Base-by-base conservation (phyloP, 2,797 vertebrate species). In the Epinephelus awoara region DNA sequence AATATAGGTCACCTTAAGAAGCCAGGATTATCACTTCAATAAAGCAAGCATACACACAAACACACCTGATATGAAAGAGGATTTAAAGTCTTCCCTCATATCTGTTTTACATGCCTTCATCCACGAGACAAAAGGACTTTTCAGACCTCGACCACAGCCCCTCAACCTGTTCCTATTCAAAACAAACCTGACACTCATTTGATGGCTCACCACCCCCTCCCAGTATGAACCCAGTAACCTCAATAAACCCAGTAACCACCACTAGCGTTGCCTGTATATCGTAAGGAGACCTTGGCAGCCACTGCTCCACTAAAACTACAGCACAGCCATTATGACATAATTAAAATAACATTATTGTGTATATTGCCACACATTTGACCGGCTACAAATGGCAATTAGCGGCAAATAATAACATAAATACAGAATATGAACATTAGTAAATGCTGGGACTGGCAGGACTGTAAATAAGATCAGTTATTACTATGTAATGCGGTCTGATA, bases 211-310 rank as follows among this genome's bases (percentile, higher is more conserved):
- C 3, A 14, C 42, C 63, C 71, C 79, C 61, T 49, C 72, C 80
- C 23, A 74, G 52, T 10, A 74, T 73, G 58, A 91, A 92, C 92
- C 67, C 55, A 77, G 17, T 82, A 64, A 89, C 86, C 89, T 75
- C 65, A 75, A 52, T 11, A 73, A 82, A 40, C 78, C 18, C 73
- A 57, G 29, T 18, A 3, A 83, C 64, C 55, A 74, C 44, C 11
- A 38, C 55, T 12, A 14, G 59, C 38, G 21, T 47, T 34, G 34
- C 34, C 34, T 34, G 6, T n/a, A 18, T 17, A 12, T 54, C 13
- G 27, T 29, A 52, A 42, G 56, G 21, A 51, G 11, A 34, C 10
- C 6, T 18, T 1, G 12, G 15, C 52, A n/a, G 6, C n/a, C 14
- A 42, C 40, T 63, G 54, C 40, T 17, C 4, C 34, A 51, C 23